Percentiles rank a stretch among this genome's conserved stretches.
Conservation (phyloP, 2,797 vertebrate species). For the Enteromius viviparus region DNA sequence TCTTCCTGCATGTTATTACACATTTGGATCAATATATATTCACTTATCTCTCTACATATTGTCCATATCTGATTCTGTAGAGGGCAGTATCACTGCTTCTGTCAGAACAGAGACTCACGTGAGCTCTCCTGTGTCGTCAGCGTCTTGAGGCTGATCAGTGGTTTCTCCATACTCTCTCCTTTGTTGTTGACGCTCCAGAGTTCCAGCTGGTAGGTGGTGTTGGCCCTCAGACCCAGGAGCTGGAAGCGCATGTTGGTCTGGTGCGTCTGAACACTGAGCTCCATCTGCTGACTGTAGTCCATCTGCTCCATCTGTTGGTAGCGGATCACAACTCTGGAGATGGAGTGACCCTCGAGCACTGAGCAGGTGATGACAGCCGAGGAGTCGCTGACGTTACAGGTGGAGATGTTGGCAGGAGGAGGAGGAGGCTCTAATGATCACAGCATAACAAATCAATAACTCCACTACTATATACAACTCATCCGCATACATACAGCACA, state of each 20-base stretch:
- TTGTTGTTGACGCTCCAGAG: slow-evolving; percentile 84
- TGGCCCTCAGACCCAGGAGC: slow-evolving; percentile 81
- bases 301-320: slow-evolving; percentile 80
- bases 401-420: slow-evolving; percentile 79
- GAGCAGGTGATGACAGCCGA: slow-evolving; percentile 82
- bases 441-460: not conserved
- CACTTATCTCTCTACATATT: not conserved
- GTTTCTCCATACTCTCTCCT: slow-evolving; percentile 76
- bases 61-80: not conserved
- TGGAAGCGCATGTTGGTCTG: slow-evolving; percentile 77
- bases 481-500: not conserved
- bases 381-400: slow-evolving; percentile 83
- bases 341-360: slow-evolving; percentile 82
- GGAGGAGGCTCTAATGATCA: slow-evolving; percentile 78
- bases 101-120: slow-evolving; percentile 37
- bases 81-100: not conserved
- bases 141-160: slow-evolving; percentile 74
- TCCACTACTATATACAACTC: not conserved
- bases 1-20: not conserved
- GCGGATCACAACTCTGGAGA: slow-evolving; percentile 81
- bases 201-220: slow-evolving; percentile 82
- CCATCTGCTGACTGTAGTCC: slow-evolving; percentile 82
- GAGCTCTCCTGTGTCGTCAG: slow-evolving; percentile 50
- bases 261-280: slow-evolving; percentile 76
- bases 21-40: not conserved